Evolutionary conservation across 2,113 vertebrate genomes (phyloP).

Genomic region (Carollia perspicillata): DNA sequence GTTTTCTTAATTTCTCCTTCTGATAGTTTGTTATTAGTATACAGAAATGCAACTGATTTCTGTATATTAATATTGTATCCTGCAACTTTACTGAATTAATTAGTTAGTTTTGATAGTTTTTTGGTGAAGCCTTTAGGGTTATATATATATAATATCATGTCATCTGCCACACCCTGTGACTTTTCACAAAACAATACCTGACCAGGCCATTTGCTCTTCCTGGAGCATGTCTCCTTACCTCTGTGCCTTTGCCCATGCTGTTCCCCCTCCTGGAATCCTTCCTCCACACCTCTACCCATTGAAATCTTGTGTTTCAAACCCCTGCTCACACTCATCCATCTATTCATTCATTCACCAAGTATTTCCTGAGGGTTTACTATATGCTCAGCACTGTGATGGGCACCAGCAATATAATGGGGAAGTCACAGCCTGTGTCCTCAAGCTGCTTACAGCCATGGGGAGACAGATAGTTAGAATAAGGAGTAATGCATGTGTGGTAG

Average conservation of each 20-base stretch:
- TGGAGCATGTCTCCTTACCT: not conserved
- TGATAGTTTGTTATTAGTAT: no score
- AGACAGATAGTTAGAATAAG: not conserved
- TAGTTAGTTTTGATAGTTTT: no score
- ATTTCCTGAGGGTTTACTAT: not conserved
- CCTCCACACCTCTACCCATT: not conserved
- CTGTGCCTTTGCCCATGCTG: not conserved
- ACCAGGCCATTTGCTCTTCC: not conserved
- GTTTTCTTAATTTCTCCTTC: no score
- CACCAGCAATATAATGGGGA: no score
- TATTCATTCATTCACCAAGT: not conserved
- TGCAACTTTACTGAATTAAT: no score
- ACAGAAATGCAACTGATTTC: no score
- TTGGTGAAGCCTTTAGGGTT: no score
- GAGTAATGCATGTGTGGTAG: not conserved
- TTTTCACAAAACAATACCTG: not conserved
- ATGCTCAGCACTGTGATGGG: no score
- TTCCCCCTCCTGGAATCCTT: not conserved
- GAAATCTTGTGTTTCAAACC: not conserved
- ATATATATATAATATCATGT: not conserved
- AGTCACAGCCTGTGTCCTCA: not conserved
- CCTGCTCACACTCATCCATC: not conserved
- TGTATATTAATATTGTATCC: no score
- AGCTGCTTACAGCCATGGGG: not conserved
- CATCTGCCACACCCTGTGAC: not conserved